Conservation (phyloP, 2,113 vertebrate species). For the Tyto alba region DNA sequence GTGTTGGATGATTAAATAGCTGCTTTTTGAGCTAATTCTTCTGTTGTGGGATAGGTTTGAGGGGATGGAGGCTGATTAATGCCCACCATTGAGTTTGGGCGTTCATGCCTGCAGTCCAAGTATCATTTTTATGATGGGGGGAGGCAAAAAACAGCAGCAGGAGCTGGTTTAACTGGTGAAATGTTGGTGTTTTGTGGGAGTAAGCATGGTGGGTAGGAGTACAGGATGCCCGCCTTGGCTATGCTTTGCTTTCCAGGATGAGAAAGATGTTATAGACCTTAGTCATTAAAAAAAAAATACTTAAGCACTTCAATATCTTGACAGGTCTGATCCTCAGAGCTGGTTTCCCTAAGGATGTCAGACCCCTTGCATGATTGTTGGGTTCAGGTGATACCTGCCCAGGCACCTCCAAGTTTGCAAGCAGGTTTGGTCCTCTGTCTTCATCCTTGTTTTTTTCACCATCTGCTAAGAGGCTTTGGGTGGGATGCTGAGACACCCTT, state of each 20-base stretch:
- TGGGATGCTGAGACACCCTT: not conserved
- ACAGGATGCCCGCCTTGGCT: accelerated
- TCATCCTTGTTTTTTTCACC: not conserved
- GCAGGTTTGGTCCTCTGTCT: not conserved
- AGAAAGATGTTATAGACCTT: not conserved
- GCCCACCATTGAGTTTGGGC: not conserved
- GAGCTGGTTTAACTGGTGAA: not conserved
- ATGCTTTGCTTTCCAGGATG: not conserved
- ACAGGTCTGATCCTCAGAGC: not conserved
- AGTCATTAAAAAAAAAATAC: not conserved
- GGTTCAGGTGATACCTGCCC: not conserved
- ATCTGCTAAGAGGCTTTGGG: not conserved
- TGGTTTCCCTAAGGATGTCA: not conserved
- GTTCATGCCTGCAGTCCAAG: not conserved
- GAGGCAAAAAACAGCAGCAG: not conserved
- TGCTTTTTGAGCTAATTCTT: not conserved
- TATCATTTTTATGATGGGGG: not conserved
- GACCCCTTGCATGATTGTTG: not conserved
- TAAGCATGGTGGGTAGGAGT: not conserved
- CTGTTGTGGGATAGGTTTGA: not conserved
- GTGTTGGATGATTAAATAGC: not conserved
- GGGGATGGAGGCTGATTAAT: not conserved
- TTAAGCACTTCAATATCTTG: not conserved
- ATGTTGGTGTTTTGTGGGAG: not conserved
- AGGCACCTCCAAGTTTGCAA: not conserved